Base-by-base conservation (phyloP, 2,888 invertebrate genomes). In the Tetranychus truncatus region DNA sequence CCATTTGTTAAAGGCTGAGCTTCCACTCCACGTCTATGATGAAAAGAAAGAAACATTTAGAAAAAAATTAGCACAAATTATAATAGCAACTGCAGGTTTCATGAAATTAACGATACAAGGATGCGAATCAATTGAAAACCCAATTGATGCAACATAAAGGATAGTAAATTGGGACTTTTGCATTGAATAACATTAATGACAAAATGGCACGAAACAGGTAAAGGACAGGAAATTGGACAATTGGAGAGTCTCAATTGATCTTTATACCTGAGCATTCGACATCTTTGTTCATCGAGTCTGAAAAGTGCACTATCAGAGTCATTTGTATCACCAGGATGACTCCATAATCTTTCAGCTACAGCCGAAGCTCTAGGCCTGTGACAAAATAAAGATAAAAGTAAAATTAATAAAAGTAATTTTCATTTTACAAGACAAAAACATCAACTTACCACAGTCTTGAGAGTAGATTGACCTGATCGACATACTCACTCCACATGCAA, bases 401-500 rank as follows among this genome's bases (percentile, higher is more conserved):
- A 34, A 69, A 69, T 69, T 69, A 11, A 1, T 20, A 8, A 20
- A 20, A 69, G 5, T 21, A 24, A 69, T 20, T 9, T 21, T 2
- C 18, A 69, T 0, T 11, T 9, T 67, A n/a, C 5, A 20, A 21
- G 20, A 21, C 6, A 69, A 11, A 24, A 24, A 9, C 5, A 11
- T 45, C 34, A 21, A 21, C 44, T 24, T 72, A 46, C 46, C 46
- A 45, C 11, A 72, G 11, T 34, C 45, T 72, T 72, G 72, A 72
- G 11, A 69, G 34, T 20, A 69, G 6, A 69, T 69, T 69, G 69
- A 24, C 34, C 34, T 24, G 84, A 81, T 93, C 91, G 0, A 91
- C 91, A 79, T 87, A 88, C 83, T 95, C 94, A 3, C 88, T 87
- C 94, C 94, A 95, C 88, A 95, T 89, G 80, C 92, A 92, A 0